Base-by-base conservation (phyloP, 2,888 invertebrate genomes). In the Phyllotreta cruciferae region DNA sequence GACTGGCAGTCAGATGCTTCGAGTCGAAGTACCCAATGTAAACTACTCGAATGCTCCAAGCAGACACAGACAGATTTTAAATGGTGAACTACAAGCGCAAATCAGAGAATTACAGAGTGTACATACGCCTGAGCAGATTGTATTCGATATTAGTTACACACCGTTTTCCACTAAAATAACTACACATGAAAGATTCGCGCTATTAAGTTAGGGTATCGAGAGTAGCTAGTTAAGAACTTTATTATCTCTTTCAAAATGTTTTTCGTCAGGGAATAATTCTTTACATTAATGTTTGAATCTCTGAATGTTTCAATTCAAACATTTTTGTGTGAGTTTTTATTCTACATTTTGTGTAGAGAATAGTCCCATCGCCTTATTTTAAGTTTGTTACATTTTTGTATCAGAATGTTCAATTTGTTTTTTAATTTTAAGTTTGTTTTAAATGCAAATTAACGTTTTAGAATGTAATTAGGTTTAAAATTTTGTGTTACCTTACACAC, bases 21-120 rank as follows among this genome's bases (percentile, higher is more conserved):
- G 37, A n/a, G 52, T 52, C n/a, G 13, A 52, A 37, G 52, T 52
- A 7, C 10, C 6, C 9, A 52, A 52, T 37, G 24, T 24, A 24
- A 24, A 24, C 24, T 24, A 24, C 24, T 24, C 24, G 24, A 24
- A 11, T 11, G 47, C 35, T 39, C 37, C 47, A n/a, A 45, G 37
- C 1, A 64, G 67, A 35, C 71, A 72, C 56, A 71, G 63, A 55
- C 68, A 71, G 60, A 50, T 68, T 14, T 56, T 74, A 10, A 62
- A 72, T 60, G 63, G 64, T n/a, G 58, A 64, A 24, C 44, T 71
- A 5, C 74, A 74, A 57, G 52, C 56, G 24, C 69, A 73, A 37
- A 74, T 75, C 11, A 57, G 60, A 41, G 65, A 69, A 45, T 69
- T 75, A 6, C 74, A 74, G 60, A 39, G 35, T 34, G 6, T 35